These are phyloP conservation scores for Drosophila nigritarsus DNA, from an alignment of 2,888 invertebrate genomes.

Conservation along the genomic window DNA sequence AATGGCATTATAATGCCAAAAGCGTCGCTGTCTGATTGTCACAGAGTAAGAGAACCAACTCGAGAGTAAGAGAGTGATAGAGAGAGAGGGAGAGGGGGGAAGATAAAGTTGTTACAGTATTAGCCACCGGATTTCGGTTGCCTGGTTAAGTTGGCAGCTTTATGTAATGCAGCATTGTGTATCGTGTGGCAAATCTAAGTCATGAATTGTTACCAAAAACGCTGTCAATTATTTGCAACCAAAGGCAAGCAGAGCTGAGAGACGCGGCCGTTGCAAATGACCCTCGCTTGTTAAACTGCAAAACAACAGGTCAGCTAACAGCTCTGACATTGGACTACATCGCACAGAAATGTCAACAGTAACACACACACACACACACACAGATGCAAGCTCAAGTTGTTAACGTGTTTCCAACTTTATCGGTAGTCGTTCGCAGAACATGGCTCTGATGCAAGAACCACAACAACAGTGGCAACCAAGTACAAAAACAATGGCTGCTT, in stretches of 20 bases:
- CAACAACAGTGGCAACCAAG: slow-evolving; percentile 27
- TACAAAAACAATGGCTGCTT: slow-evolving; percentile 37
- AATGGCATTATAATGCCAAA: slow-evolving; percentile 81
- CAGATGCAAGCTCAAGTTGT: slow-evolving; percentile 33
- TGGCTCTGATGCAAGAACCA: slow-evolving; percentile 52
- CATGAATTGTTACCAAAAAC: slow-evolving; percentile 36
- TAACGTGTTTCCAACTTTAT: slow-evolving; percentile 68
- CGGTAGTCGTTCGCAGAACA: slow-evolving; percentile 55
- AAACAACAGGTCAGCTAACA: slow-evolving; percentile 50
- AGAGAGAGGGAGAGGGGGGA: background rate
- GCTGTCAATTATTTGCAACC: slow-evolving; percentile 57
- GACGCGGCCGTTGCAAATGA: slow-evolving; percentile 53
- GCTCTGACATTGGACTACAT: slow-evolving; percentile 63
- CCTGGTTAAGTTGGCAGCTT: slow-evolving; percentile 22
- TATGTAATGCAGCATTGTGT: slow-evolving; percentile 34
- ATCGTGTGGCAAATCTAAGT: slow-evolving; percentile 28
- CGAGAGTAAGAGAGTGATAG: background rate
- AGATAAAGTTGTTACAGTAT: slow-evolving; percentile 28
- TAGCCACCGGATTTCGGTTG: slow-evolving; percentile 39
- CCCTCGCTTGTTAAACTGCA: slow-evolving; percentile 59
- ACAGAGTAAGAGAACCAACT: slow-evolving; percentile 14
- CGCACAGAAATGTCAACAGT: slow-evolving; percentile 60
- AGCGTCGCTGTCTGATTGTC: slow-evolving; percentile 41
- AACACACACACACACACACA: slow-evolving; percentile 29
- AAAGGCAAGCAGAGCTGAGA: slow-evolving; percentile 8